Conservation (phyloP, 2,113 vertebrate species). For the Oreochromis aureus region DNA sequence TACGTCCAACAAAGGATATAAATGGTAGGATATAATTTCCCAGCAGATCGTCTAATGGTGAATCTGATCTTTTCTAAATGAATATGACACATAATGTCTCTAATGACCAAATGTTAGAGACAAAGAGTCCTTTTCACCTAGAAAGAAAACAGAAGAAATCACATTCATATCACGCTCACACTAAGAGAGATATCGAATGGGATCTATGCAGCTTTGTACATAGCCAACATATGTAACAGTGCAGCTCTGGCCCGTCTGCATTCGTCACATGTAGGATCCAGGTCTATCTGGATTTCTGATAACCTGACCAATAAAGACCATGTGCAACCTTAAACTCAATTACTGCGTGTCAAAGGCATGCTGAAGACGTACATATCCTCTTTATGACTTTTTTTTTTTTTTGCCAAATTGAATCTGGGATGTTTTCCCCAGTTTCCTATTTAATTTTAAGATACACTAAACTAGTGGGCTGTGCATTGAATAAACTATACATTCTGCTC, state of each 20-base stretch:
- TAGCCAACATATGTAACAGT: background rate
- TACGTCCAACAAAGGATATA: background rate
- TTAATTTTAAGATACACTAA: background rate
- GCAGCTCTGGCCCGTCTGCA: background rate
- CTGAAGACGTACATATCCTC: background rate
- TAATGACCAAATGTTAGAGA: background rate
- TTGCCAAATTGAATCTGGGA: background rate
- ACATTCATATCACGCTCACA: background rate
- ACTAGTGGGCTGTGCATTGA: background rate
- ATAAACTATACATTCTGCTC: background rate
- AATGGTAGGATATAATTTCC: background rate
- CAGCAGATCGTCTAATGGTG: background rate
- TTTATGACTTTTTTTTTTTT: background rate
- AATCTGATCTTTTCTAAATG: background rate
- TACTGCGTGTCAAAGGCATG: fast-evolving
- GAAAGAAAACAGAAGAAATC: background rate
- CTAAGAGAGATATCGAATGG: background rate
- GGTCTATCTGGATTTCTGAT: background rate
- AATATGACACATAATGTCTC: background rate
- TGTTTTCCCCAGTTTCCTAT: background rate
- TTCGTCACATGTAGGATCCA: background rate
- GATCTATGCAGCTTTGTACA: background rate
- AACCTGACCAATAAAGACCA: background rate
- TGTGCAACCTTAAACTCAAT: background rate
- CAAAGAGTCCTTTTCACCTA: background rate